A percentile compares a stretch with the other conserved stretches of the same genome.
These are phyloP conservation scores for Brachypteracias leptosomus DNA, from an alignment of 2,113 vertebrate genomes.

Conservation along the genomic window DNA sequence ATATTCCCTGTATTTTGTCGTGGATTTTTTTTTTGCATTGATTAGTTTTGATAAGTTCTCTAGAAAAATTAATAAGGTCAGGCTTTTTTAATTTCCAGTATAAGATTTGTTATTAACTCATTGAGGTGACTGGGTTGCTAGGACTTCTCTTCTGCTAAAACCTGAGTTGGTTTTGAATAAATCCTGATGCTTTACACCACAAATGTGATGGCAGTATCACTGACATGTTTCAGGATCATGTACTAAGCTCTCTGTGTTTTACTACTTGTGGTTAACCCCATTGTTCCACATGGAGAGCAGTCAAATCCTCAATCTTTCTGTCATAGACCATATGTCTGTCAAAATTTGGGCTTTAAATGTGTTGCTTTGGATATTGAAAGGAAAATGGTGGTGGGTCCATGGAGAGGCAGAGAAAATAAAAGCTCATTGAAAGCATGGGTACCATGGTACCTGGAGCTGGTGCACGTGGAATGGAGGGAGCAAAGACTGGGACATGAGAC, in stretches of 20 bases:
- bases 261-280: background rate
- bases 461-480: fast-evolving
- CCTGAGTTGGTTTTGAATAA: background rate
- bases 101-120: background rate
- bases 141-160: background rate
- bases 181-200: background rate
- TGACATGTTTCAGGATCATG: background rate
- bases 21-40: background rate
- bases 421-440: background rate
- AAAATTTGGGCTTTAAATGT: background rate
- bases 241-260: background rate
- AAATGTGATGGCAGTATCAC: background rate
- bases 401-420: background rate
- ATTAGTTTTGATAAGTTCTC: background rate
- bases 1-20: background rate
- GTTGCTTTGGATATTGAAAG: background rate
- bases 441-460: background rate
- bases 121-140: background rate
- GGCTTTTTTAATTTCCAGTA: background rate
- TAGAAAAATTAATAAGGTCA: background rate
- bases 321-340: background rate
- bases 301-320: background rate
- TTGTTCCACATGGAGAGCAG: background rate
- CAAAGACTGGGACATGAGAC: background rate
- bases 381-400: background rate